Evolutionary conservation across 2,888 invertebrate species (phyloP).

Genomic region (Hedychridium roseum): DNA sequence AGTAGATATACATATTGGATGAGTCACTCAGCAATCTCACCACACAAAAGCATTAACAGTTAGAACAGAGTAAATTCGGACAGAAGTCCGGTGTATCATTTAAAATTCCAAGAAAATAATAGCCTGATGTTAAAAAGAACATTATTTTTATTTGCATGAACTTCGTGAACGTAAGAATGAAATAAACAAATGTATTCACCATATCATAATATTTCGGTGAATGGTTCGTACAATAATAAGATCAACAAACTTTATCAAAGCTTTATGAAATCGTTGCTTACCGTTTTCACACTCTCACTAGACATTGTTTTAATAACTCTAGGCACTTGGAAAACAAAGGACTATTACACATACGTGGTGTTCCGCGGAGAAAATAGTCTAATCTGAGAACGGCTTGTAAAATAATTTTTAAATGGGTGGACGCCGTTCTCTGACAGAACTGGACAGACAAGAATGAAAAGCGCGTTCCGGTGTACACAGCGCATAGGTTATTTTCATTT

Average conservation of each 20-base stretch:
- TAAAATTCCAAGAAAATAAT: no score
- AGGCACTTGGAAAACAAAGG: conserved; percentile 1
- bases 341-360: conserved; percentile 4
- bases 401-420: conserved; percentile 18
- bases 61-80: background rate
- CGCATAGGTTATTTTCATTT: conserved; percentile 15
- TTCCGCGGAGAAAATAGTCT: conserved; percentile 4
- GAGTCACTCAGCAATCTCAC: no score
- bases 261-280: conserved; percentile 28
- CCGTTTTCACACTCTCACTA: conserved; percentile 60
- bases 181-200: no score
- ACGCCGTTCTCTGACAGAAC: conserved; percentile 26
- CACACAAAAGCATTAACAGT: background rate
- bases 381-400: conserved; percentile 4
- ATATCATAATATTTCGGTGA: no score
- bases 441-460: conserved; percentile 8
- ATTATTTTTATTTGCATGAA: background rate
- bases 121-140: no score
- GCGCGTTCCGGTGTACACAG: background rate
- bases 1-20: background rate
- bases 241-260: no score
- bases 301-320: conserved; percentile 44
- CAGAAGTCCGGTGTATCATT: no score
- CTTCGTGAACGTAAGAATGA: background rate
- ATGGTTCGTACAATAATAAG: no score